Conservation (phyloP, 2,888 invertebrate species). For the Cinara cedri region DNA sequence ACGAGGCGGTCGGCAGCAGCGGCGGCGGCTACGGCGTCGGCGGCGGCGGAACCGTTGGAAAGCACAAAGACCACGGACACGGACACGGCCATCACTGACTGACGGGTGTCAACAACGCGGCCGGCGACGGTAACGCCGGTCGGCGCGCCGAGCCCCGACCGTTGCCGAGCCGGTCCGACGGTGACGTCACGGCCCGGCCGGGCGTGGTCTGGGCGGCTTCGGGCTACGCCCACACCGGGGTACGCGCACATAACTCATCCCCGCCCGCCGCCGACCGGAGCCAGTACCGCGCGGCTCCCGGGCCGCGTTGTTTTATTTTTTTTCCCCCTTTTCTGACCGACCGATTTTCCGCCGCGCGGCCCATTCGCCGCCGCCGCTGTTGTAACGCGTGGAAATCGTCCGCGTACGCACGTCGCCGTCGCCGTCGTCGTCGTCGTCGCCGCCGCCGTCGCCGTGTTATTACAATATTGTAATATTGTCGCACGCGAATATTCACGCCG, state of each 20-base stretch:
- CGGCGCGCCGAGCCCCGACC: constrained; percentile 46
- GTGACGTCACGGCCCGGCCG: constrained; percentile 60
- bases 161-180: constrained; percentile 54
- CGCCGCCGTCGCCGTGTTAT: neutral
- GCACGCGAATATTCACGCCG: no score
- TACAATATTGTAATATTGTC: no score
- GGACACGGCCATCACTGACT: constrained; percentile 58
- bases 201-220: constrained; percentile 59
- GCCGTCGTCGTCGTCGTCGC: no score
- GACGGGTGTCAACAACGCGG: constrained; percentile 58
- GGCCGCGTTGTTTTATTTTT: no score
- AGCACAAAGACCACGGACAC: constrained; percentile 49
- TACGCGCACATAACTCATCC: constrained; percentile 59
- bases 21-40: neutral
- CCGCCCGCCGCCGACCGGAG: constrained; percentile 53
- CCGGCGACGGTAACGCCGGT: constrained; percentile 53
- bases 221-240: constrained; percentile 57
- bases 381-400: constrained; percentile 16
- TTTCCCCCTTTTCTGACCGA: constrained; percentile 22
- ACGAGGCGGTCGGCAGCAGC: constrained; percentile 7
- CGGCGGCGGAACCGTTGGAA: constrained; percentile 27
- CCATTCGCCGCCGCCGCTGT: neutral
- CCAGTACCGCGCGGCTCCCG: constrained; percentile 41
- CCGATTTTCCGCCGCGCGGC: constrained; percentile 28
- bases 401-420: neutral